Conservation (phyloP, 2,797 vertebrate genomes). For the Salarias fasciatus region DNA sequence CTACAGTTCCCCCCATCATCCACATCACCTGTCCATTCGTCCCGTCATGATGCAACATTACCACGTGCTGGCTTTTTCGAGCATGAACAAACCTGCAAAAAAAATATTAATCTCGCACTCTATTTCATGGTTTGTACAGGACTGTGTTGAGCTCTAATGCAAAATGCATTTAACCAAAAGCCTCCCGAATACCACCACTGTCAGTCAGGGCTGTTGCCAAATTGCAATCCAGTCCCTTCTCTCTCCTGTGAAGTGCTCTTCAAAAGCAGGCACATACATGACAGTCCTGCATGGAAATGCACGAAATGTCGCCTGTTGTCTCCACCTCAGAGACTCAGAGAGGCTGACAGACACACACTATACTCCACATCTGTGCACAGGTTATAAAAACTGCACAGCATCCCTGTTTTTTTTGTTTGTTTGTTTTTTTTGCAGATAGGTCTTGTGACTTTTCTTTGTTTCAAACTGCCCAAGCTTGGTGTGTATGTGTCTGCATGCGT, state of each 20-base stretch:
- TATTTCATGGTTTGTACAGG: background rate
- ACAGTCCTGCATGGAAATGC: conserved; percentile 58
- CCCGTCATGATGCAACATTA: conserved; percentile 7
- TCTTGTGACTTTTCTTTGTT: conserved; percentile 75
- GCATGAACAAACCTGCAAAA: background rate
- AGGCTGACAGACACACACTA: conserved; percentile 23
- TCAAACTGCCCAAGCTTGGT: conserved; percentile 56
- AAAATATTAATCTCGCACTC: background rate
- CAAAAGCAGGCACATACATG: conserved; percentile 52
- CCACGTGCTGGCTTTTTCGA: background rate
- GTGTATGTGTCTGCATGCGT: too few species aligned
- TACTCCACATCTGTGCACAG: conserved; percentile 42
- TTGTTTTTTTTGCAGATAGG: conserved; percentile 30
- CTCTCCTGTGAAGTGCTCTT: conserved; percentile 62
- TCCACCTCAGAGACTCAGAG: conserved; percentile 57
- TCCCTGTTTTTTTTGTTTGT: conserved; percentile 23
- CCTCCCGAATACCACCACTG: conserved; percentile 63
- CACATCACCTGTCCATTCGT: conserved; percentile 31
- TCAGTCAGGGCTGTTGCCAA: conserved; percentile 57
- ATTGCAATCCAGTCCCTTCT: conserved; percentile 44
- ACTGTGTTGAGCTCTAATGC: background rate
- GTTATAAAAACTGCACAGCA: conserved; percentile 46
- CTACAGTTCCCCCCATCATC: conserved; percentile 14
- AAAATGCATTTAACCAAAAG: conserved; percentile 19
- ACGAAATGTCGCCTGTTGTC: conserved; percentile 77